Evolutionary conservation across 1,140 invertebrate species (phyloP).

Genomic region (Rhizoglyphus robini): DNA sequence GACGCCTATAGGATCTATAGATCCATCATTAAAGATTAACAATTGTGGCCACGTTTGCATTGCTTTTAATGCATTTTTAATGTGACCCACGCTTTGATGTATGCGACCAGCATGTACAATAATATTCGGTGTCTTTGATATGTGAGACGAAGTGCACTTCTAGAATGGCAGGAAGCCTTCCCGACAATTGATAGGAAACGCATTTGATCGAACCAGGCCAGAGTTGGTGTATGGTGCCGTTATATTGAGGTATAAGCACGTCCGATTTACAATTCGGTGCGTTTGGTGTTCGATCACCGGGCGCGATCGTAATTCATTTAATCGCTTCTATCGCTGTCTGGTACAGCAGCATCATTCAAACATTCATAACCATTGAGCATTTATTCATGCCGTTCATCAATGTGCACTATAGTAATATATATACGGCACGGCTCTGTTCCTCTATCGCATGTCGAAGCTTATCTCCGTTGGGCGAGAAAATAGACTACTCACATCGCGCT

Average conservation of each 20-base stretch:
- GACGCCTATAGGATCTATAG: too few species aligned
- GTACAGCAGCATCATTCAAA: conserved; percentile 7
- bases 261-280: neutral
- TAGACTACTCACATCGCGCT: neutral
- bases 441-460: neutral
- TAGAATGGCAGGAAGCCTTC: neutral
- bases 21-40: too few species aligned
- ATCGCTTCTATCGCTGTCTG: neutral
- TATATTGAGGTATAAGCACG: neutral
- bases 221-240: neutral
- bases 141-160: too few species aligned
- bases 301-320: conserved; percentile 8
- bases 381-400: neutral
- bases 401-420: too few species aligned
- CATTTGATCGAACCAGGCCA: conserved; percentile 6
- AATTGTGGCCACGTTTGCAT: neutral
- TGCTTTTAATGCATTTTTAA: conserved; percentile 9
- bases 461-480: neutral
- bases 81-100: too few species aligned
- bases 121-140: too few species aligned
- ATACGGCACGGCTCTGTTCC: neutral
- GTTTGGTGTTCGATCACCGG: neutral
- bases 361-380: neutral
- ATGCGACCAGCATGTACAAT: too few species aligned
- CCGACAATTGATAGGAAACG: conserved; percentile 17